Evolutionary conservation across 2,113 vertebrate genomes (phyloP), one percentile per base, ranked within the genome.

Genomic region (Pao palembangensis): DNA sequence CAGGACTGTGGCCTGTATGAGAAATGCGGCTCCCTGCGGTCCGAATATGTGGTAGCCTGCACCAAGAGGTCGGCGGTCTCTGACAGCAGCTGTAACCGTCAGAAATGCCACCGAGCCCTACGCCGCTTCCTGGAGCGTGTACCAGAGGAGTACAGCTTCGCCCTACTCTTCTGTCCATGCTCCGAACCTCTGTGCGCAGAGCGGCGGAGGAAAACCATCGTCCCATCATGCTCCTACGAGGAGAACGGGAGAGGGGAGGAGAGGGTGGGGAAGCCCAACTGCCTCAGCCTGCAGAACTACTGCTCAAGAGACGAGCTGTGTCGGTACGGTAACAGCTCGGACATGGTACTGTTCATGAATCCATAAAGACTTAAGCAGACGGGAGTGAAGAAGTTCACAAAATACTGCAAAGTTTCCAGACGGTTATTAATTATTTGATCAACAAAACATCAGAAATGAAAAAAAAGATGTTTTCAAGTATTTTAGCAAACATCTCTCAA

Each of bases 161-260:
- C 91, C 4, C 80, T 98, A 58, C 92, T 99, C 17, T 93, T 99
- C 85, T 99, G 97, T 55, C 94, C 94, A 0, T 99, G 97, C 44
- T 82, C 91, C 0, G 93, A 98, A 82, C 89, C 87, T 15, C 58
- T 92, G 64, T 99, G 97, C 7, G 95, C 94, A 18, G 94, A 96
- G 71, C 93, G 97, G 13, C 85, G 96, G 14, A 91, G 94, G 65
- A 94, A 98, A 83, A 96, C 95, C 81, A 98, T 99, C 15, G 97
- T 96, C 42, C 96, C 97, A 0, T 89, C 93, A 14, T 99, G 97
- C 21, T 95, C 95, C 20, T 96, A 94, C 19, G 87, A 89, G 69
- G 87, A 89, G 71, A 85, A 65, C 2, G 56, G 34, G 6, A 79
- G 61, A 67, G 85, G 84, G 59, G 94, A 95, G 41, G 81, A 92